phyloP scores from a whole-genome alignment of 2,113 vertebrate genomes.

The Xiphias gladius region DNA sequence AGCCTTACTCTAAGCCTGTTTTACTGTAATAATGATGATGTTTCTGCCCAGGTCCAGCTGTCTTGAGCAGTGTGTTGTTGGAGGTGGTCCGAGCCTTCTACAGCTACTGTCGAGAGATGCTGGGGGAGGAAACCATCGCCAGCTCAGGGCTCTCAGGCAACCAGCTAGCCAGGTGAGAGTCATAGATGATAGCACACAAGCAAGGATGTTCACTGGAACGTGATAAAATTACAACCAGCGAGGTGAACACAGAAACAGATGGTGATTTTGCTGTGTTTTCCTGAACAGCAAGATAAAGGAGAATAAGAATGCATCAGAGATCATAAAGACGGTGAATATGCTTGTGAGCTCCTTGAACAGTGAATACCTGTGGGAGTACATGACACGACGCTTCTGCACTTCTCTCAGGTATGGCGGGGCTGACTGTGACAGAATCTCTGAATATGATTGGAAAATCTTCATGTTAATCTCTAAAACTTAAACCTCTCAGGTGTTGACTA shows the following conservation, averaged over 20 bases:
- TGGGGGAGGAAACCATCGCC: conserved; percentile 87
- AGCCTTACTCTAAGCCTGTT: neutral
- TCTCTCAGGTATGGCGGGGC: conserved; percentile 87
- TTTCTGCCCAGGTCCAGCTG: conserved; percentile 87
- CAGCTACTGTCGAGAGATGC: conserved; percentile 89
- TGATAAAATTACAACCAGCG: neutral
- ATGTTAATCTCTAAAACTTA: neutral
- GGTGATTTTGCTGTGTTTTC: neutral
- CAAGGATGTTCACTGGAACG: neutral
- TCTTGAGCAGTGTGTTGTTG: conserved; percentile 90
- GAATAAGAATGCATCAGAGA: conserved; percentile 93
- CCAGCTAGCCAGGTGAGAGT: conserved; percentile 84
- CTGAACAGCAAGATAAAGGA: conserved; percentile 92
- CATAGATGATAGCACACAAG: neutral
- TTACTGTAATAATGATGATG: neutral
- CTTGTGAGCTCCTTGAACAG: conserved; percentile 92
- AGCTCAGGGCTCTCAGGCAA: conserved; percentile 89
- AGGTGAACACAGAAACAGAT: neutral
- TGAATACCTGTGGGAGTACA: conserved; percentile 97
- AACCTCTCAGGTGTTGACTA: neutral
- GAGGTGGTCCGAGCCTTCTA: conserved; percentile 96
- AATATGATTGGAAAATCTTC: neutral
- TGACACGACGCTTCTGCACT: conserved; percentile 90
- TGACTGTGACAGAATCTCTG: neutral
- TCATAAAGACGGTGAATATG: conserved; percentile 95